Evolutionary conservation across 2,797 vertebrate species (phyloP), one percentile per base, ranked within the genome.

Genomic region (Morelia viridis): DNA sequence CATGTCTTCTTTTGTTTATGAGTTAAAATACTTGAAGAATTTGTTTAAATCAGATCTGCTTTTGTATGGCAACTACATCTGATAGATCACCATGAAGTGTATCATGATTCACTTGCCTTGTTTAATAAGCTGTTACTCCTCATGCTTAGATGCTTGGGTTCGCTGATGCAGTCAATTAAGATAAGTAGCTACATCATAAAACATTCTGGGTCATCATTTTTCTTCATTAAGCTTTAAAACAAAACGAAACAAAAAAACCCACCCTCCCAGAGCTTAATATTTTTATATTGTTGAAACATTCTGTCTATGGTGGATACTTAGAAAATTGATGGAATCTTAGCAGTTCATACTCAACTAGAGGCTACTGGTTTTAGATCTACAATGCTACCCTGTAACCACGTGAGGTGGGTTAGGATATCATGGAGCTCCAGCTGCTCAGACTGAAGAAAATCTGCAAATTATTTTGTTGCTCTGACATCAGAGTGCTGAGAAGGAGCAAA

Each of bases 1-100:
- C 57, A 92, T 41, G 83, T 84, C 83, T 92, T 0, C 0, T 2
- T 24, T 5, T 92, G 92, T 93, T 89, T 89, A 92, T 64, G 94
- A 26, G 61, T 11, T 22, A 89, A 87, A 26, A 11, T 68, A 90
- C 60, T 87, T 93, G 85, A 89, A 92, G 5, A 35, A 95, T 87
- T 80, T 8, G 0, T 94, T 95, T 87, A 89, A 92, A 94, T 93
- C 87, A 93, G 90, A 94, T 85, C 90, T 93, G 84, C 19, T 22
- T 50, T 87, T 90, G 61, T 4, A 80, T 28, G 88, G 87, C 68
- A 94, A 56, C 58, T 90, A 19, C 0, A 92, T 17, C 85, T 76
- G 85, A 94, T 0, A 90, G 46, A 95, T 93, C 93, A 95, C 24
- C 87, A 89, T 31, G 57, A 88, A 62, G 76, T 85, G 24, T 0